A percentile compares a stretch with the other conserved stretches of the same genome.
Evolutionary conservation across 2,113 vertebrate species (phyloP).

Genomic region (Prietella phreatophila): DNA sequence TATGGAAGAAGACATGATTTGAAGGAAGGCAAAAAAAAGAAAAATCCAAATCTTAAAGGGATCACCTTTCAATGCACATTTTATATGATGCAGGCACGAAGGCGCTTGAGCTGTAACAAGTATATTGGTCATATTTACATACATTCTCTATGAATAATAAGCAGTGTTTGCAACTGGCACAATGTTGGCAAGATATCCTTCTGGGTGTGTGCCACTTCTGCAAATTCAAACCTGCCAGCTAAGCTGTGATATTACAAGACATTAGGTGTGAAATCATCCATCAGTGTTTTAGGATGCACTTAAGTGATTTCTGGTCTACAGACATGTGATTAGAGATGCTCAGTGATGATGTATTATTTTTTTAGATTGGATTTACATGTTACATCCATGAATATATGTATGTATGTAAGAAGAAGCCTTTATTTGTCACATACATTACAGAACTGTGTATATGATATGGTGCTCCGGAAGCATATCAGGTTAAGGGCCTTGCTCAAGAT

Average conservation of each 20-base stretch:
- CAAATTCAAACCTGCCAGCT: conserved; percentile 48
- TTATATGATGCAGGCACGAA: neutral
- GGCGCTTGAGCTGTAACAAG: neutral
- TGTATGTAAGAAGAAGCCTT: too few relatives aligned
- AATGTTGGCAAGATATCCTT: conserved; percentile 51
- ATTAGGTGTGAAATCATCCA: conserved; percentile 16
- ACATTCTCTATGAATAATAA: conserved; percentile 67
- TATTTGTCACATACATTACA: too few relatives aligned
- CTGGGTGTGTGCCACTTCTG: conserved; percentile 45
- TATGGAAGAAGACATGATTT: conserved; percentile 27
- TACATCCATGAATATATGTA: neutral
- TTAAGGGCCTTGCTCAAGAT: too few relatives aligned
- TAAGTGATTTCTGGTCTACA: neutral
- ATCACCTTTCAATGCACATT: neutral
- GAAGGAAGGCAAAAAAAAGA: neutral
- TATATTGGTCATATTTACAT: conserved; percentile 44
- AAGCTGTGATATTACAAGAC: conserved; percentile 28
- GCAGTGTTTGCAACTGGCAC: conserved; percentile 47
- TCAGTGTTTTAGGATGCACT: neutral
- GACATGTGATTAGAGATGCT: neutral
- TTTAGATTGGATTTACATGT: neutral
- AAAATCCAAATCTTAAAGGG: neutral
- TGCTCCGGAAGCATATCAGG: too few relatives aligned
- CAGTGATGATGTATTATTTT: neutral
- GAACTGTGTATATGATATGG: too few relatives aligned